Evolutionary conservation across 64 coral and sea anemone species (phyloP).

Genomic region (Montipora foliosa): DNA sequence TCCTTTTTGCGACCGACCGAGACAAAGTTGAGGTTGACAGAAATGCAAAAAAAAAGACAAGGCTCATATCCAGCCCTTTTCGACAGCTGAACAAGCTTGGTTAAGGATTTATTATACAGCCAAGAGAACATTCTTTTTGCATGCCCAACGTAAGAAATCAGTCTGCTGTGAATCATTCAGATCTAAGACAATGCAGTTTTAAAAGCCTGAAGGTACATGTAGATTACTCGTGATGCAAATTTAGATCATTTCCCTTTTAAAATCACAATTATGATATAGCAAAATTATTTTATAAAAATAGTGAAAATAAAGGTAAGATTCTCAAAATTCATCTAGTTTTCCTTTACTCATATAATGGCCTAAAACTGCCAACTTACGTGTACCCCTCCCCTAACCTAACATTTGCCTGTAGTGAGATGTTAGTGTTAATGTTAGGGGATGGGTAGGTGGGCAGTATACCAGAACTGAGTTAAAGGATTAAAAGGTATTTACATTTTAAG

Average conservation of each 20-base stretch:
- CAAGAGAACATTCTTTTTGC: background rate
- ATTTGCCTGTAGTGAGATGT: background rate
- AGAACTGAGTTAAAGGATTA: background rate
- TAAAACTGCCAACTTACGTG: background rate
- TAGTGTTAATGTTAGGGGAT: background rate
- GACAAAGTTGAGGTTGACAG: background rate
- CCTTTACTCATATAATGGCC: background rate
- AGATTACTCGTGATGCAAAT: background rate
- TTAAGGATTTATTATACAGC: background rate
- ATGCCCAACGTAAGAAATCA: background rate
- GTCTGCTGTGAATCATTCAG: background rate
- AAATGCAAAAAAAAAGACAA: background rate
- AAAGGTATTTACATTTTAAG: background rate
- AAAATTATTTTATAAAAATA: background rate
- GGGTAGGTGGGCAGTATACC: background rate
- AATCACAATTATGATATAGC: background rate
- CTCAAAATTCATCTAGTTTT: background rate
- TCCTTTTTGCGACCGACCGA: background rate
- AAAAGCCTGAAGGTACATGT: background rate
- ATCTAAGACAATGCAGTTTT: background rate
- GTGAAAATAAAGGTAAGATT: background rate
- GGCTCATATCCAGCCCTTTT: constrained; percentile 1
- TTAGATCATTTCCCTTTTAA: background rate
- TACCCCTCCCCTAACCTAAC: background rate
- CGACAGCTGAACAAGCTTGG: background rate